A percentile compares a stretch with the other conserved stretches of the same genome.
Evolutionary conservation across 2,113 vertebrate genomes (phyloP).

Genomic region (Sander lucioperca): DNA sequence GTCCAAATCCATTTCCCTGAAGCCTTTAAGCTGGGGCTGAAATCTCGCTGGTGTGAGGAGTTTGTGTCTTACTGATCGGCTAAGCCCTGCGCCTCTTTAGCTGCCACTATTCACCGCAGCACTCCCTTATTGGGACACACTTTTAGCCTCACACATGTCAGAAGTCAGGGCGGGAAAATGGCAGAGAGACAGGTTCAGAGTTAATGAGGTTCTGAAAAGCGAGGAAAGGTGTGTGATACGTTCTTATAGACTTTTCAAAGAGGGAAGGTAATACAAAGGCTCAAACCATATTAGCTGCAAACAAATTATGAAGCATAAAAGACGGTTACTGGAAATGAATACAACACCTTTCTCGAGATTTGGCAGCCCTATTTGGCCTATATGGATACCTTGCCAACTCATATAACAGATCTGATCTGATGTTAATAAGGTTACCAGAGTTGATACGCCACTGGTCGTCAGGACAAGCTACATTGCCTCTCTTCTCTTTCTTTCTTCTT

Average conservation of each 20-base stretch:
- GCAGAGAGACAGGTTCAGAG: constrained; percentile 24
- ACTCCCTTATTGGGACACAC: constrained; percentile 54
- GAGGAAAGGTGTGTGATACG: constrained; percentile 8
- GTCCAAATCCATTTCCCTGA: constrained; percentile 76
- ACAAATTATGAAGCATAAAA: not conserved
- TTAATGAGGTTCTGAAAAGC: not conserved
- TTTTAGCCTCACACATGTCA: constrained; percentile 38
- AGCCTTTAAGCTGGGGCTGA: constrained; percentile 79
- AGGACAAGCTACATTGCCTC: no score
- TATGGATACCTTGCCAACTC: no score
- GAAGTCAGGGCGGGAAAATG: constrained; percentile 41
- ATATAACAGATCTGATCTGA: no score
- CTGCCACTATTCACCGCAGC: constrained; percentile 58
- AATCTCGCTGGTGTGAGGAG: constrained; percentile 78
- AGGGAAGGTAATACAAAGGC: constrained; percentile 2
- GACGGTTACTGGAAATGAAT: no score
- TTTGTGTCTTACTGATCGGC: constrained; percentile 77
- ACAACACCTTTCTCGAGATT: no score
- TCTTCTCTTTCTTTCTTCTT: no score
- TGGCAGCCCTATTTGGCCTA: no score
- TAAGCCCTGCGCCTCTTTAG: constrained; percentile 66
- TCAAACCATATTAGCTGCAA: constrained; percentile 20
- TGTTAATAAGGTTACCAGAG: no score
- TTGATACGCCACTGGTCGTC: no score
- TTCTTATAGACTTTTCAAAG: not conserved